Evolutionary conservation across 1,140 invertebrate genomes (phyloP).

Genomic region (Holcopasites calliopsidis): DNA sequence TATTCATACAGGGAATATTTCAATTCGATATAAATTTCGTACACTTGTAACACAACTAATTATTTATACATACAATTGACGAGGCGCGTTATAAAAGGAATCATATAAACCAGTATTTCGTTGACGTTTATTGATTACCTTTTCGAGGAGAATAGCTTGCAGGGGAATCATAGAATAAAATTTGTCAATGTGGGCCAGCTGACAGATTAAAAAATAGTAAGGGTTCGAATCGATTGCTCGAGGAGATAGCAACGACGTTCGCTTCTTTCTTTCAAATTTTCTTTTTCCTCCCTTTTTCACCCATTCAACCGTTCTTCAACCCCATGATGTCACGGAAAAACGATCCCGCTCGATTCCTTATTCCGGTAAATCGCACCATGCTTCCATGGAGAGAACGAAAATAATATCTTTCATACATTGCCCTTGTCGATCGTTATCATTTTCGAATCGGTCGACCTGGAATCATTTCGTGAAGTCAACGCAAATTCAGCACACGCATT

Average conservation of each 20-base stretch:
- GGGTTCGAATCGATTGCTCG: conserved; percentile 8
- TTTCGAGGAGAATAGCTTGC: not conserved
- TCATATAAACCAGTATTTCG: too few species aligned
- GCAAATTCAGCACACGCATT: not conserved
- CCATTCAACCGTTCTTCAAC: not conserved
- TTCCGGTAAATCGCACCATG: not conserved
- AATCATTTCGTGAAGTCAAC: not conserved
- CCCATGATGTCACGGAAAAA: not conserved
- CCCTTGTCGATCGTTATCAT: not conserved
- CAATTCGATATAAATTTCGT: too few species aligned
- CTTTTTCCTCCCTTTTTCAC: not conserved
- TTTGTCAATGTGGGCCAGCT: conserved; percentile 23
- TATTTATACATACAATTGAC: too few species aligned
- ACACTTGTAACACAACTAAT: too few species aligned
- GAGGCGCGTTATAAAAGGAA: too few species aligned
- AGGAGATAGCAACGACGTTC: not conserved
- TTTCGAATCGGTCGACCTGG: not conserved
- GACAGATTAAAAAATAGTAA: conserved; percentile 28
- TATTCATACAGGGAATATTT: too few species aligned
- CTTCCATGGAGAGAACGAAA: not conserved
- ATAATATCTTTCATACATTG: not conserved
- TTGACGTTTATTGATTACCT: too few species aligned
- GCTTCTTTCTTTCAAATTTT: not conserved
- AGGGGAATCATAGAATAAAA: conserved; percentile 1
- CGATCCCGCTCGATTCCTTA: not conserved